Base-by-base conservation (phyloP, 2,113 vertebrate species). In the Hypomesus transpacificus region DNA sequence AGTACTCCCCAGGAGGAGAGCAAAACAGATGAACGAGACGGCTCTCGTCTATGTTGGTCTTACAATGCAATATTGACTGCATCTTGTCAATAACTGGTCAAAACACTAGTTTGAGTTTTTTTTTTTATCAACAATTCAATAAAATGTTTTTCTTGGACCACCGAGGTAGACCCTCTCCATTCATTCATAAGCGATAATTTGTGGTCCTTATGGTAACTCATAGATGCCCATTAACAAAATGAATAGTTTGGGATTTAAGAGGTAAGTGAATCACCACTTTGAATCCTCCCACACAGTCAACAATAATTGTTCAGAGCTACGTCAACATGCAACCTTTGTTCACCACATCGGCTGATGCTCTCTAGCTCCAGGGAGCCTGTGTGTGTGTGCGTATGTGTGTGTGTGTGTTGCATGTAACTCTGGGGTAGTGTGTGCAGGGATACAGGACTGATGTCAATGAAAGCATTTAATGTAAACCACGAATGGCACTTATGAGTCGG, bases 1-100 rank as follows among this genome's bases (percentile, higher is more conserved):
- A 78, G 71, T 70, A 79, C 69, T 70, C 67, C 73, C 60, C 54
- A 50, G 22, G 64, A 67, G 65, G 71, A 69, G 51, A 78, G 66
- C 59, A 56, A 56, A 61, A 11, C 22, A 14, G 1, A 24, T 22
- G 58, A 24, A 60, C 3, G 14, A 59, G 21, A 59, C 7, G 3
- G 21, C 11, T n/a, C 21, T 46, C 1, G 39, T 46, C 39, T 46
- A 46, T 46, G 8, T 9, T 46, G 39, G 11, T 46, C 9, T 46
- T 46, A 34, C 7, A 11, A 11, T 11, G 9, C 39, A 6, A 46
- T 46, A 46, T 46, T 46, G 39, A 46, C 7, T 46, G 4, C 9
- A 46, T 11, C 31, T 46, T 11, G 39, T 46, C 39, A 46, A 46
- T 46, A 46, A 46, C 39, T 46, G 39, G 39, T 46, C 39, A 9